Base-by-base conservation (phyloP, 2,888 invertebrate genomes). In the Volucella inflata region DNA sequence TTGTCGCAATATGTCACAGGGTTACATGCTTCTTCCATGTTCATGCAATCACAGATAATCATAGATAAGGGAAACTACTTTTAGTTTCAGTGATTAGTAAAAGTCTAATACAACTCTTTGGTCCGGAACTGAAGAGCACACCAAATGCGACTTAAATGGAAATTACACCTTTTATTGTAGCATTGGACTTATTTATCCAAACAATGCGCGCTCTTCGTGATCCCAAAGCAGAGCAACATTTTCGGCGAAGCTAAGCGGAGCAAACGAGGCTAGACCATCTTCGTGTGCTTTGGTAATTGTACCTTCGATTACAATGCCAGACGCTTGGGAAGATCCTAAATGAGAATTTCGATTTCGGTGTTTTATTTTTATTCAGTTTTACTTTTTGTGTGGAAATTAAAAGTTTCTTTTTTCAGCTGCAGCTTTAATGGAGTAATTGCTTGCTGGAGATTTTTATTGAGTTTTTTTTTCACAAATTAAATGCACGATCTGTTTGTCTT, bases 91-190 rank as follows among this genome's bases (percentile, higher is more conserved):
- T 51, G 65, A 82, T 76, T 76, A 53, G 57, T 50, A 46, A 53
- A 55, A 71, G 51, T 59, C 57, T 40, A 59, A 70, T 38, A 60
- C 70, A 51, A 50, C 42, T 65, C 38, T 64, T 36, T 40, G 21
- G 55, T 67, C 51, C 59, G 30, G 12, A 51, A n/a, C 38, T 62
- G 46, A 62, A 48, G 70, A 70, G 40, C 42, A 62, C 53, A 40
- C 40, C 60, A 51, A 59, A 67, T 42, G 36, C 38, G 48, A 12
- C 80, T 62, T 48, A 60, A 80, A 80, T 67, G 71, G 80, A 76
- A 75, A 84, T 75, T 84, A 84, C 84, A 76, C 84, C 80, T 80
- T 84, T 80, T 80, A 84, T 80, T 79, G 42, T 70, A 70, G 57
- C 83, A 79, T 79, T 79, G 59, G 67, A 64, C 38, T 65, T 42